These are phyloP conservation scores for Atrina japonica DNA, from an alignment of 2,888 invertebrate species.

Conservation along the genomic window DNA sequence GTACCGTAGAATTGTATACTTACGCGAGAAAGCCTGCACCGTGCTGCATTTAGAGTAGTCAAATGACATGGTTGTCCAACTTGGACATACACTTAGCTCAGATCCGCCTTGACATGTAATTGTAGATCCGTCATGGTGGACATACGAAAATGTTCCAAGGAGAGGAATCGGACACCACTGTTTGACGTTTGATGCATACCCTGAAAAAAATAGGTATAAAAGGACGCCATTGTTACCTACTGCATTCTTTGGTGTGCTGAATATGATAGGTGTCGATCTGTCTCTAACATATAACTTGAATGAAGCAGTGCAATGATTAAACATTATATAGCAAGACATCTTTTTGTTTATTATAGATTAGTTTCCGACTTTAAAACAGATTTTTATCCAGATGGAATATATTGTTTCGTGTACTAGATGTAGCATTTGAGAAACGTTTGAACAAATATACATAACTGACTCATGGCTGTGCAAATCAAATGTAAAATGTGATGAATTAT, in stretches of 20 bases:
- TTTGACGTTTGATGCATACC: slow-evolving; percentile 3
- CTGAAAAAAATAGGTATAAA: slow-evolving; percentile 1
- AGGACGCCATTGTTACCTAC: background rate
- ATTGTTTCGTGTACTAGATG: no score
- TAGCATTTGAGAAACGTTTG: no score
- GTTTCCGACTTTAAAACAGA: no score
- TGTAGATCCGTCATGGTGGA: slow-evolving; percentile 22
- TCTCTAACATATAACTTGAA: no score
- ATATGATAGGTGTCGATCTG: no score
- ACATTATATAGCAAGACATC: no score
- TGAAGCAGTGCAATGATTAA: no score
- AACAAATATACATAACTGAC: no score
- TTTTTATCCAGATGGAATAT: no score
- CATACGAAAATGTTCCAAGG: slow-evolving; percentile 27
- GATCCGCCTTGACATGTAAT: slow-evolving; percentile 42
- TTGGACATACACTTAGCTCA: slow-evolving; percentile 53
- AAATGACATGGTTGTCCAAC: slow-evolving; percentile 33
- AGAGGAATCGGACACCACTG: slow-evolving; percentile 31
- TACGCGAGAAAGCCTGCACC: slow-evolving; percentile 35
- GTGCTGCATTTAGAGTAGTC: slow-evolving; percentile 36
- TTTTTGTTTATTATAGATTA: no score
- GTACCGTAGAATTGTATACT: background rate
- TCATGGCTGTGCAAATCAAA: no score
- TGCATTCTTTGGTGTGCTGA: no score
- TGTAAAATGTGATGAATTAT: background rate